Evolutionary conservation across 2,113 vertebrate species (phyloP).

Genomic region (Oryctolagus cuniculus): DNA sequence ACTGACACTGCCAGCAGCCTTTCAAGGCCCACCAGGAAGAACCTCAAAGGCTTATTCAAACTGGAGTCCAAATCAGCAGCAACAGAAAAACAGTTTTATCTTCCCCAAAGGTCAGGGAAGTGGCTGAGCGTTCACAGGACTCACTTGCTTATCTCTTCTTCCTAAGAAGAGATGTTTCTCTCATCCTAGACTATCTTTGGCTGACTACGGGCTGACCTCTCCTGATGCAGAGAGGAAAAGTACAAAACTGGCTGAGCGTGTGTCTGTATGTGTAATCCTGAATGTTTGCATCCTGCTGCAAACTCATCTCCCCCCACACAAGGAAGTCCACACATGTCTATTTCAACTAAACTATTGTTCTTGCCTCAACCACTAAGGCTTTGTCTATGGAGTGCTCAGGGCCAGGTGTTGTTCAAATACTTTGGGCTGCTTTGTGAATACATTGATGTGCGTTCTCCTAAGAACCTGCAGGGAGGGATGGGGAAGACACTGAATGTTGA

Average conservation of each 20-base stretch:
- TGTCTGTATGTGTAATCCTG: neutral
- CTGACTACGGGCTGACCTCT: neutral
- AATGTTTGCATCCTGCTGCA: constrained; percentile 13
- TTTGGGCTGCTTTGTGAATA: constrained; percentile 59
- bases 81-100: constrained; percentile 58
- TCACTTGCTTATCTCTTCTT: constrained; percentile 4
- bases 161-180: constrained; percentile 9
- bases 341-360: constrained; percentile 40
- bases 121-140: neutral
- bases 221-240: neutral
- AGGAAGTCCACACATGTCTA: neutral
- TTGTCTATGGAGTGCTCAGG: constrained; percentile 56
- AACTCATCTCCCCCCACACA: neutral
- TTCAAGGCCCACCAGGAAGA: neutral
- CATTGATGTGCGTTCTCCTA: constrained; percentile 14
- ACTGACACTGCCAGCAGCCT: neutral
- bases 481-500: constrained; percentile 34
- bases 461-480: neutral
- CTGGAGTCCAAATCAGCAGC: neutral
- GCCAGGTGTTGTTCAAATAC: constrained; percentile 62
- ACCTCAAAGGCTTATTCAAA: constrained; percentile 18
- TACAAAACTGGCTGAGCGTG: neutral
- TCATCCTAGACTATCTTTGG: neutral
- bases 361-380: constrained; percentile 21
- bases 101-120: constrained; percentile 25